These are phyloP conservation scores for Encarsia formosa DNA, from an alignment of 2,888 invertebrate genomes.

Conservation along the genomic window DNA sequence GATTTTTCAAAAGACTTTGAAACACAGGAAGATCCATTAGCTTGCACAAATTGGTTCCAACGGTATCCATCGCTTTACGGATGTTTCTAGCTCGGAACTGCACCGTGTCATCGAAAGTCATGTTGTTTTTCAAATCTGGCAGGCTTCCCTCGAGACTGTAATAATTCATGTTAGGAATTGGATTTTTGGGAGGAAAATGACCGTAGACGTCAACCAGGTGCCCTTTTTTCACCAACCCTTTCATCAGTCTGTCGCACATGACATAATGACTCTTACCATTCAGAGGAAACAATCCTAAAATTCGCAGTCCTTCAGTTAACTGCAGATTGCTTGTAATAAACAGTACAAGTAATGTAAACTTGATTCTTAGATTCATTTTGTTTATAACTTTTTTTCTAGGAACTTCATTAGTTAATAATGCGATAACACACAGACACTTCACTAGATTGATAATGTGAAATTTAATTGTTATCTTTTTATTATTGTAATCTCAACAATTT, in stretches of 20 bases:
- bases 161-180: conserved; percentile 37
- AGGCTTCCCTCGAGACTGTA: conserved; percentile 33
- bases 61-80: neutral
- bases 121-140: conserved; percentile 34
- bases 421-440: no score
- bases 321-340: no score
- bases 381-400: no score
- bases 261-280: conserved; percentile 54
- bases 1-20: conserved; percentile 30
- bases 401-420: no score
- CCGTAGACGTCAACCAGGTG: conserved; percentile 52
- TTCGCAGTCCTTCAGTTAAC: conserved; percentile 36
- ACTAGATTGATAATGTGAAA: no score
- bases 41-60: conserved; percentile 2
- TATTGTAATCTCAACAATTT: no score
- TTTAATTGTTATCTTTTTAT: no score
- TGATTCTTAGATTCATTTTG: no score
- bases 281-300: conserved; percentile 52
- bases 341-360: no score
- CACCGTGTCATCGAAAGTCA: conserved; percentile 29
- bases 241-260: conserved; percentile 50
- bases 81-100: conserved; percentile 3
- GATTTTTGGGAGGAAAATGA: conserved; percentile 38
- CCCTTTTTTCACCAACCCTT: conserved; percentile 50
- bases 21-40: conserved; percentile 28